These are phyloP conservation scores for Polyodon spathula DNA, from an alignment of 2,113 vertebrate genomes.

Conservation along the genomic window DNA sequence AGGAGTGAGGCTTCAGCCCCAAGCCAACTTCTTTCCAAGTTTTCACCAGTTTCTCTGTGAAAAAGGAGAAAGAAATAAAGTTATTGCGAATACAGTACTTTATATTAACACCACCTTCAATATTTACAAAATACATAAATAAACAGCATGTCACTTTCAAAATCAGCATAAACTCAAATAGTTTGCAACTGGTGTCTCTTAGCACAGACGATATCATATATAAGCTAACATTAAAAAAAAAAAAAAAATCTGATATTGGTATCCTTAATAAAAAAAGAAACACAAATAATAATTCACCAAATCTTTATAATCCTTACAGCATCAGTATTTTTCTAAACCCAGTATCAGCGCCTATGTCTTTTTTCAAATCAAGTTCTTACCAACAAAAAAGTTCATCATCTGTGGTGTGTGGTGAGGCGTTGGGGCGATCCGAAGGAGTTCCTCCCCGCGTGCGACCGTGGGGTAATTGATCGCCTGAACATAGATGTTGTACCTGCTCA, in stretches of 20 bases:
- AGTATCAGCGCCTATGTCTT: background rate
- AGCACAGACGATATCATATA: too few relatives aligned
- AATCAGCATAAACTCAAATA: too few relatives aligned
- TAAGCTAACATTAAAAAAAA: too few relatives aligned
- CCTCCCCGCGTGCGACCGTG: conserved; percentile 81
- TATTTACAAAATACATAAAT: too few relatives aligned
- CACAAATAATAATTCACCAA: too few relatives aligned
- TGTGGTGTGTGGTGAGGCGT: conserved; percentile 91
- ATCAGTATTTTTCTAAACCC: background rate
- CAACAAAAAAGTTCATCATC: conserved; percentile 92
- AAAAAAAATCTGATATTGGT: too few relatives aligned
- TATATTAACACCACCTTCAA: too few relatives aligned
- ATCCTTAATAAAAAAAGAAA: too few relatives aligned
- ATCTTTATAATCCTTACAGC: background rate
- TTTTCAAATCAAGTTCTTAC: conserved; percentile 50
- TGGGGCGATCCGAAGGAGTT: conserved; percentile 87
- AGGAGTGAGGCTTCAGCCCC: conserved; percentile 75
- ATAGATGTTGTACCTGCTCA: conserved; percentile 87
- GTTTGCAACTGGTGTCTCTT: background rate
- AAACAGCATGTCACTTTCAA: too few relatives aligned
- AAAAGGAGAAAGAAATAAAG: conserved; percentile 12
- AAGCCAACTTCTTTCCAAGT: conserved; percentile 81
- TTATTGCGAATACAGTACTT: too few relatives aligned
- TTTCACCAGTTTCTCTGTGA: conserved; percentile 71
- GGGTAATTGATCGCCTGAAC: conserved; percentile 97